Conservation (phyloP, 2,888 invertebrate species). For the Oconnorella tubifera region DNA sequence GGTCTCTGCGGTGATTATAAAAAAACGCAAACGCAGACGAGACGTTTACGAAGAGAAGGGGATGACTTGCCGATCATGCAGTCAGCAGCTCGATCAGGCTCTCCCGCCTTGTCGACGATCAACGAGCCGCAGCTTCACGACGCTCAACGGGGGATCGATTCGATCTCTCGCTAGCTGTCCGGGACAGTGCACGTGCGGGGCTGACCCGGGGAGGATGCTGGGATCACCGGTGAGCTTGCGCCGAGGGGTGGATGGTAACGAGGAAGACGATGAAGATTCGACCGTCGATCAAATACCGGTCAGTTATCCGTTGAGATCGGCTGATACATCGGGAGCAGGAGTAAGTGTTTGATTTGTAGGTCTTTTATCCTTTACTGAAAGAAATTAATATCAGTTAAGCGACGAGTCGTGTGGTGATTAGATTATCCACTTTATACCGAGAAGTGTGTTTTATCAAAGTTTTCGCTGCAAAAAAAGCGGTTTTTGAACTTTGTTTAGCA, state of each 20-base stretch:
- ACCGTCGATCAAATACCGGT: neutral
- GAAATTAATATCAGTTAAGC: no score
- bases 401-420: no score
- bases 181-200: neutral
- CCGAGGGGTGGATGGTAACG: neutral
- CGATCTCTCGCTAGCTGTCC: neutral
- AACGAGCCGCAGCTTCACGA: no score
- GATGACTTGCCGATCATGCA: neutral
- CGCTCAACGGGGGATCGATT: neutral
- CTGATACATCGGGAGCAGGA: no score
- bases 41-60: no score
- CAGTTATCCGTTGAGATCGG: slow-evolving; percentile 13
- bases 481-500: no score
- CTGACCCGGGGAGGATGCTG: neutral
- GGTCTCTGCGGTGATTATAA: neutral
- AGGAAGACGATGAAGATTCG: slow-evolving; percentile 12
- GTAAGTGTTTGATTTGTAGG: no score
- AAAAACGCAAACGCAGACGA: neutral
- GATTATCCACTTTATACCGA: no score
- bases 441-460: no score
- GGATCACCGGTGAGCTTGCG: neutral
- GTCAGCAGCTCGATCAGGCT: neutral
- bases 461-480: no score
- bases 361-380: no score
- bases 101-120: no score